Base-by-base conservation (phyloP, 1,140 invertebrate species). In the Nasonia longicornis region DNA sequence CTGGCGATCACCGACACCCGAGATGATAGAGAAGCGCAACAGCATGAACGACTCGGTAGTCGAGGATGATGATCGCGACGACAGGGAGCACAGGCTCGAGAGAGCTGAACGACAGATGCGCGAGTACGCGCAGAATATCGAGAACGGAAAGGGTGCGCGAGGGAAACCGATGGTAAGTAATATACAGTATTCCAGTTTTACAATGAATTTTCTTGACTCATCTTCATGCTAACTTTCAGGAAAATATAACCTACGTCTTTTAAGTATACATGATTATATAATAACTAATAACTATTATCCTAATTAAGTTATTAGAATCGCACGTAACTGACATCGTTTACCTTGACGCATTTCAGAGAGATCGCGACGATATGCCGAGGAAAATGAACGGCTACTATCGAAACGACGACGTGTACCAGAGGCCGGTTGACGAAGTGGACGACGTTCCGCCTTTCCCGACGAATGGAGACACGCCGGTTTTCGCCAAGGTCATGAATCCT, bases 361-460 rank as follows among this genome's bases (percentile, higher is more conserved):
- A 82, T 58, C 77, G 63, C n/a, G 75, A 76, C 14, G 81, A 82
- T 8, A 29, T 14, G 35, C 8, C 42, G 0, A 72, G 52, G n/a
- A 82, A 86, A 70, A 79, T 84, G 2, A 85, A 85, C 66, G 85
- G 85, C 10, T 86, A 86, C 84, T 86, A 85, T 81, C 82, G 84
- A 76, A 84, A 80, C 77, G 87, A 87, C 7, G 89, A 90, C 70
- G 86, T 88, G 72, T 89, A 89, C 81, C 87, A 89, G 79, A 86
- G 89, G 77, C 88, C 90, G 12, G 78, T 87, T 3, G 90, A 91
- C 82, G 89, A 91, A 77, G 82, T 89, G 71, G 90, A 91, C 77
- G 89, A 90, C 73, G 88, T 87, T 16, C 90, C 90, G 48, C 86
- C 87, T 14, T 91, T 91, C 81, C 89, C 90, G 3, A 87, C 79